phyloP scores from a whole-genome alignment of 2,797 vertebrate genomes.

The Synaphobranchus kaupii region DNA sequence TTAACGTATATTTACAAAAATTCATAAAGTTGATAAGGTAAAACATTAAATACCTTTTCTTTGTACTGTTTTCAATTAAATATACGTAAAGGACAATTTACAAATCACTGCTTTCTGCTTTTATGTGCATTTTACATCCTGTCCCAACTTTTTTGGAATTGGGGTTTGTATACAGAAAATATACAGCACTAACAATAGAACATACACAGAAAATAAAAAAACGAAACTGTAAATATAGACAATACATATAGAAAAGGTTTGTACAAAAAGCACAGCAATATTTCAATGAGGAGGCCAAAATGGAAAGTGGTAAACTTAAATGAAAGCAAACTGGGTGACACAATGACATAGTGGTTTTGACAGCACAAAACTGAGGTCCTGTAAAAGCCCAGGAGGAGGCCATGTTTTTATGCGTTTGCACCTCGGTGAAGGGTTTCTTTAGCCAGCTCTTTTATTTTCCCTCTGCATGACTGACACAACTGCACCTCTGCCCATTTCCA shows the following conservation, averaged over 20 bases:
- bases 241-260: neutral
- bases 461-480: neutral
- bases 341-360: neutral
- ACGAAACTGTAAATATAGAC: neutral
- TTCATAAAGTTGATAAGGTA: no score
- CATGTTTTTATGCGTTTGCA: neutral
- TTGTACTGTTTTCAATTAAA: no score
- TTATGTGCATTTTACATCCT: no score
- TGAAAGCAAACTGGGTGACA: neutral
- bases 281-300: neutral
- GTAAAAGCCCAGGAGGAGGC: neutral
- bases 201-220: neutral
- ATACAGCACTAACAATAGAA: neutral
- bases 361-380: constrained; percentile 2
- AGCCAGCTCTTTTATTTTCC: neutral
- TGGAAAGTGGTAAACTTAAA: neutral
- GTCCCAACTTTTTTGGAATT: no score
- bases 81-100: no score
- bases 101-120: no score
- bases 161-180: no score
- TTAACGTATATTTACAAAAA: no score
- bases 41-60: no score
- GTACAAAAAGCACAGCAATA: neutral
- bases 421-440: neutral
- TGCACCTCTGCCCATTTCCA: neutral